Percentiles rank a stretch among this genome's conserved stretches.
These are phyloP conservation scores for Apocheima hispidaria DNA, from an alignment of 2,888 invertebrate species.

Conservation along the genomic window DNA sequence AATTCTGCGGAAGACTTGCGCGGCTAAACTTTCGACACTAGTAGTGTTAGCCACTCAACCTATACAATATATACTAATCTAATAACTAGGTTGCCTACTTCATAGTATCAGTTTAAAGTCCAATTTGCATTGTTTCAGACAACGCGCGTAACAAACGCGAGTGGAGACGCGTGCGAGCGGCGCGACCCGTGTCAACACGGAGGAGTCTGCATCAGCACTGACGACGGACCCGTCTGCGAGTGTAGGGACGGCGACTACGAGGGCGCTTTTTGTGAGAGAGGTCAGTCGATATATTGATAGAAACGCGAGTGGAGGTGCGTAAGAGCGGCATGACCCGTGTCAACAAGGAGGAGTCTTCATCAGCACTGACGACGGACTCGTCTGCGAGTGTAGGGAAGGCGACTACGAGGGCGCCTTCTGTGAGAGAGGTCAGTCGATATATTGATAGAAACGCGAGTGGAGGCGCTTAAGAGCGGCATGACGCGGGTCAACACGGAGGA, in stretches of 20 bases:
- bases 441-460: constrained; percentile 92
- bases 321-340: constrained; percentile 96
- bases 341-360: constrained; percentile 98
- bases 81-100: not conserved
- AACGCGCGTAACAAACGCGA: constrained; percentile 89
- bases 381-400: constrained; percentile 97
- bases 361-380: constrained; percentile 96
- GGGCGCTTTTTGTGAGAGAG: constrained; percentile 97
- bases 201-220: constrained; percentile 98
- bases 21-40: too few species aligned
- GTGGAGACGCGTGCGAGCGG: constrained; percentile 94
- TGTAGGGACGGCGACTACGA: constrained; percentile 97
- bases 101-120: not conserved
- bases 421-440: constrained; percentile 96
- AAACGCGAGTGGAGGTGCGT: constrained; percentile 93
- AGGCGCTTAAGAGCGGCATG: constrained; percentile 94
- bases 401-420: constrained; percentile 98
- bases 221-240: constrained; percentile 97
- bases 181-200: constrained; percentile 97
- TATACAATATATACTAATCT: too few species aligned
- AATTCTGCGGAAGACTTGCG: too few species aligned
- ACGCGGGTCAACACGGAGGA: constrained; percentile 97
- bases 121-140: constrained; percentile 66
- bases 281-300: constrained; percentile 87
- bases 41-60: too few species aligned